A percentile compares a stretch with the other conserved stretches of the same genome.
These are phyloP conservation scores for Onychomys torridus DNA, from an alignment of 2,797 vertebrate species.

Conservation along the genomic window DNA sequence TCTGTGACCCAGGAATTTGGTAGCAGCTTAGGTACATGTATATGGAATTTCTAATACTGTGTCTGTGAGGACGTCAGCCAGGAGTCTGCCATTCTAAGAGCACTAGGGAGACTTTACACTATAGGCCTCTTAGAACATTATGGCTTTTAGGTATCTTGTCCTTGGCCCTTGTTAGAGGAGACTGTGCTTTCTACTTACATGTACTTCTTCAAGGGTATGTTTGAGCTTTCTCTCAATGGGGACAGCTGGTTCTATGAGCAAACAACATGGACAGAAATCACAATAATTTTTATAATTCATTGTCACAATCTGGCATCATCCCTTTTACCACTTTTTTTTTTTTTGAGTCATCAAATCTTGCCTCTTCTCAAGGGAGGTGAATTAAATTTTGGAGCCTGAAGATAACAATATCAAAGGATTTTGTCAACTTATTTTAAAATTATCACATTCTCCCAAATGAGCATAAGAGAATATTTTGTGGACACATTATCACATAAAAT, in stretches of 20 bases:
- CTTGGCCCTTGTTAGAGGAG: neutral
- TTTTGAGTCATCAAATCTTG: neutral
- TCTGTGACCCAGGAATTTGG: neutral
- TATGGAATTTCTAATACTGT: neutral
- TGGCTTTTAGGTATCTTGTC: neutral
- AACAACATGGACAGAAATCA: neutral
- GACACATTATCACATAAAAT: neutral
- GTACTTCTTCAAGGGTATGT: neutral
- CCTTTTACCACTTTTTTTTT: neutral
- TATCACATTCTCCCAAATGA: neutral
- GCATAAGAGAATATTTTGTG: neutral
- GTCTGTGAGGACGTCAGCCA: neutral
- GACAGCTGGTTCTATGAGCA: neutral
- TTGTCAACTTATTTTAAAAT: neutral
- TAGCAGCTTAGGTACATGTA: neutral
- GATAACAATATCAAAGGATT: neutral
- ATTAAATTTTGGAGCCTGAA: neutral
- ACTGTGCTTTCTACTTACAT: neutral
- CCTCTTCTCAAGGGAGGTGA: too few relatives aligned
- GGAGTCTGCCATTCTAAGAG: neutral
- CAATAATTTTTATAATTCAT: neutral
- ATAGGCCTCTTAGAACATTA: fast-evolving
- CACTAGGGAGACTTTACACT: neutral
- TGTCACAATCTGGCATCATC: neutral
- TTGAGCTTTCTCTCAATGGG: neutral